phyloP scores from a whole-genome alignment of 1,140 invertebrate genomes.

The Agraylea sexmaculata region DNA sequence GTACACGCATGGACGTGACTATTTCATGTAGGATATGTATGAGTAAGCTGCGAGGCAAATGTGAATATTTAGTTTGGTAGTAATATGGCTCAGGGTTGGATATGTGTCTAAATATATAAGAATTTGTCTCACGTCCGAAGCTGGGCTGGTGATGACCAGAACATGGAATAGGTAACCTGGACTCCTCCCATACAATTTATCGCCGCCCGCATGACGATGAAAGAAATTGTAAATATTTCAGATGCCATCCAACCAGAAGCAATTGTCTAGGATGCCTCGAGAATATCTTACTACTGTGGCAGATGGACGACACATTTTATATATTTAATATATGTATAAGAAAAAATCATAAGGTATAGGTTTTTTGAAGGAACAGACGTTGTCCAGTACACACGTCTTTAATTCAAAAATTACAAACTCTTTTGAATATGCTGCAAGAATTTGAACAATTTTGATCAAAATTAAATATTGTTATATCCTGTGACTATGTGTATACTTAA shows the following conservation, averaged over 20 bases:
- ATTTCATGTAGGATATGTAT: no score
- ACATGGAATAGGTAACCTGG: constrained; percentile 16
- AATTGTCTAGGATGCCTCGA: constrained; percentile 1
- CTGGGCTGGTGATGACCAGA: constrained; percentile 17
- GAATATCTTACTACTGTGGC: background rate
- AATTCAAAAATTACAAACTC: background rate
- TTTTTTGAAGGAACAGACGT: background rate
- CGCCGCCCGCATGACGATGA: constrained; percentile 19
- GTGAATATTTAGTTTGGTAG: no score
- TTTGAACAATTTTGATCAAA: no score
- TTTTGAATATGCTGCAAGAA: no score
- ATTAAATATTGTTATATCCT: no score
- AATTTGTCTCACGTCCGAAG: constrained; percentile 16
- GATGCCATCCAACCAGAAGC: constrained; percentile 8
- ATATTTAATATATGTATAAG: no score
- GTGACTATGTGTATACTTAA: no score
- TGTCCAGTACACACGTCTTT: background rate
- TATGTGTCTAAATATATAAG: no score
- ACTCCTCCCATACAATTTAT: constrained; percentile 17
- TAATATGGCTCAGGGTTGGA: no score
- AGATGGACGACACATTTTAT: no score
- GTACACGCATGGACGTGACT: no score
- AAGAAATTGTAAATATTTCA: constrained; percentile 23
- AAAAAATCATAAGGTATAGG: background rate
- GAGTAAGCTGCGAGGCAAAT: no score